Evolutionary conservation across 2,888 invertebrate species (phyloP), one percentile per base, ranked within the genome.

Genomic region (Spisula solida): DNA sequence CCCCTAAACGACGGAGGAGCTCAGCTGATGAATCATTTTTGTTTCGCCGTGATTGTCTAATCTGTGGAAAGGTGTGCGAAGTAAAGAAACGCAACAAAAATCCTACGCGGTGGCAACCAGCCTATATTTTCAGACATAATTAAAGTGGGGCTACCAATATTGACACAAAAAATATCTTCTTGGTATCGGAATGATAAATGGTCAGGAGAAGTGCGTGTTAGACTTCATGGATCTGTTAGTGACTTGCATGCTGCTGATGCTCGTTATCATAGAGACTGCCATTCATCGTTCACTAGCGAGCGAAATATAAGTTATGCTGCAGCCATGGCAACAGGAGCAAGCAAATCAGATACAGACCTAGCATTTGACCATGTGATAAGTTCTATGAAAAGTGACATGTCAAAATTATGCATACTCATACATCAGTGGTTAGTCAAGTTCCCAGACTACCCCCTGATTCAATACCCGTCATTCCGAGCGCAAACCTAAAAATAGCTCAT

Each of bases 211-310:
- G 88, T 90, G 12, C 34, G 47, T 16, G 8, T 70, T 12, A 41
- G 90, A 4, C 51, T 90, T 2, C n/a, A 29, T n/a, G 88, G 88
- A 29, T 89, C 90, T 51, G 79, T 92, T 0, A 92, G 92, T 60
- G 91, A 89, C 75, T 78, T 91, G 0, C 92, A 91, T 91, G 92
- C 92, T 55, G 89, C 88, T 18, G 90, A 92, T 85, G 92, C 86
- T 18, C 29, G 90, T 18, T 90, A 92, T 31, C 90, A 92, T 79
- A 56, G 29, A 10, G 88, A 88, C 75, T 90, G 92, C 80, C 82
- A 75, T 41, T 25, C 20, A 47, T 25, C 18, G 14, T 87, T 87
- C 48, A 83, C 83, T 79, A 29, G 20, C 16, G 14, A 41, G 1
- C 47, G 48, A 20, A 83, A 51, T 75, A 41, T 82, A 8, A 8